Evolutionary conservation across 2,797 vertebrate genomes (phyloP), one percentile per base, ranked within the genome.

Genomic region (Oceanodroma leucorhoa): DNA sequence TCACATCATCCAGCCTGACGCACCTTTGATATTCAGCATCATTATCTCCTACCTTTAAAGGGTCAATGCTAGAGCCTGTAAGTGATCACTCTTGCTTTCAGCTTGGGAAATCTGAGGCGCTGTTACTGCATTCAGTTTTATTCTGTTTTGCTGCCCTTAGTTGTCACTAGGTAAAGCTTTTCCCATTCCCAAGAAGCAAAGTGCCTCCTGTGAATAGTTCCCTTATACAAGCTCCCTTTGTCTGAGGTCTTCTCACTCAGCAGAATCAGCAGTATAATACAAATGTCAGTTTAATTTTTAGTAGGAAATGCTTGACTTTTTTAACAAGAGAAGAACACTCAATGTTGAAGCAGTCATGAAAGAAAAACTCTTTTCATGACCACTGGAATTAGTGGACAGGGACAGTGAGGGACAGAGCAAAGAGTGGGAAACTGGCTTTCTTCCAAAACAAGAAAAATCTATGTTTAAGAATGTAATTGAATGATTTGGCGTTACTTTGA

Each of bases 161-260:
- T 92, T 97, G 96, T 97, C 93, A 95, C 81, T 94, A 97, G 93
- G 96, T 97, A 97, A 91, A 97, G 95, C 94, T 95, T 96, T 96
- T 96, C 67, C 92, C 94, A 87, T 92, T 95, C 97, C 94, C 85
- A 87, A 95, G 96, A 92, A 98, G 95, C 9, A 0, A 95, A 95
- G 92, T 77, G 60, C 93, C 93, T 95, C 93, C 93, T 93, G 72
- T 97, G 97, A 98, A 98, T 96, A 95, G 96, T 90, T 94, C 87
- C 93, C 88, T 94, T 92, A 93, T 87, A 97, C 96, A 97, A 96
- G 93, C 53, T 70, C 69, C 83, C 94, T 97, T 98, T 98, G 97
- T 98, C 94, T 95, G 53, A 75, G 89, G 83, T 89, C 93, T 92
- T 89, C 96, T 97, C 94, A 64, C 84, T 97, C 90, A 97, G 93